Base-by-base conservation (phyloP, 2,797 vertebrate genomes). In the Anniella stebbinsi region DNA sequence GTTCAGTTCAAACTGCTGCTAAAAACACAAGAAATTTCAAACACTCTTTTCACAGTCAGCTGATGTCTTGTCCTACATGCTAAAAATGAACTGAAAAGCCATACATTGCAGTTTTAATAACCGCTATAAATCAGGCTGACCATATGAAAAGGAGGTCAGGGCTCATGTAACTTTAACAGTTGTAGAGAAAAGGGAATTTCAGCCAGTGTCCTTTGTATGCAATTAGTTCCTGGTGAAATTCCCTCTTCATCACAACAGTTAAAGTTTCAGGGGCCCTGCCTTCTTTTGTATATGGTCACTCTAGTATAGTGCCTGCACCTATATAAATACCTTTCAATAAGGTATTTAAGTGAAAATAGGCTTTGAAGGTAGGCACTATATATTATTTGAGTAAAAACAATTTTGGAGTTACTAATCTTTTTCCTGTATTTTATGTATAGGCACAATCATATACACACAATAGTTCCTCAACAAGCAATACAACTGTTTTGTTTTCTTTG, bases 11-110 rank as follows among this genome's bases (percentile, higher is more conserved):
- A 86, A 86, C 82, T 95, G 48, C 88, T 86, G 69, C 89, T 91
- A 90, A 88, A 95, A 95, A 77, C 89, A 87, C 81, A 91, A 89
- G 88, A 92, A 96, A 95, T 85, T 92, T 92, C 89, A 93, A 95
- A 92, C 92, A 94, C 93, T 92, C 88, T 95, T 84, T 89, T 95
- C 92, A 84, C 54, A 91, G 88, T 94, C 84, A 92, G 92, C 93
- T 95, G 84, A 93, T 93, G 90, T 93, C 38, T 88, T 95, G 91
- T 91, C n/a, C 91, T 78, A 81, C 85, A 57, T 73, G 88, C 91
- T 93, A 86, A 95, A 90, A 92, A 72, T 93, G 95, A 95, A 96
- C 93, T 94, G 93, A 0, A 0, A 88, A 93, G 88, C 3, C 60
- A 83, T 93, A 87, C 15, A 72, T 80, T 92, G 93, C 89, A 93